Evolutionary conservation across 2,113 vertebrate genomes (phyloP), one percentile per base, ranked within the genome.

Genomic region (Odocoileus hemionus): DNA sequence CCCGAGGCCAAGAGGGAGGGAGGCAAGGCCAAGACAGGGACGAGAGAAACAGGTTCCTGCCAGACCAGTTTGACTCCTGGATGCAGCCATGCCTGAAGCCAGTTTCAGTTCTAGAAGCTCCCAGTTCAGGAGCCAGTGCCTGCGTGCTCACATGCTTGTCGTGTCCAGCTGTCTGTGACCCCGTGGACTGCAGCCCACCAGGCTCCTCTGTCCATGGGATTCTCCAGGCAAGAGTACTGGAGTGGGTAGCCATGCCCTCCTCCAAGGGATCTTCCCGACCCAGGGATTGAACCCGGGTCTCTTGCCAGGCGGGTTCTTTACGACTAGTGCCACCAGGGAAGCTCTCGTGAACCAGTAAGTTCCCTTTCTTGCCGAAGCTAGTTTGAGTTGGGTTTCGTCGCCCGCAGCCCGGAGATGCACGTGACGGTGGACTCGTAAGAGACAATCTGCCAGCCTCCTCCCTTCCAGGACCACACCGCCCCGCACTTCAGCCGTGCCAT

Each of bases 61-160:
- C 10, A 5, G 64, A 55, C 36, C 54, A 87, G 45, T 30, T 7
- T 13, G 16, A n/a, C 33, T 79, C 76, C 47, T 39, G 25, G 61
- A 23, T 6, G 9, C 78, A 16, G 55, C 30, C 55, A 16, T 19
- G 67, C 79, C 33, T 67, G 30, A 47, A 84, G 78, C 36, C 28
- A 88, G 3, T 10, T n/a, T 84, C 28, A 23, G 52, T 23, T 83
- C 23, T 60, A 60, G 50, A 79, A 21, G 21, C 43, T n/a, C 52
- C 54, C 6, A 11, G 30, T 7, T 43, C 70, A 74, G n/a, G 70
- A 74, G 36, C 36, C 36, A 43, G 70, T 43, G 21, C 5, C 36
- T 25, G n/a, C 1, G 0, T 39, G 70, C 70, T 74, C 36, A 43
- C 11, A 7, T 6, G 1, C 11, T 14, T 6, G 0, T 14, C 3